phyloP scores from a whole-genome alignment of 1,140 invertebrate species.

The Planococcus citri region DNA sequence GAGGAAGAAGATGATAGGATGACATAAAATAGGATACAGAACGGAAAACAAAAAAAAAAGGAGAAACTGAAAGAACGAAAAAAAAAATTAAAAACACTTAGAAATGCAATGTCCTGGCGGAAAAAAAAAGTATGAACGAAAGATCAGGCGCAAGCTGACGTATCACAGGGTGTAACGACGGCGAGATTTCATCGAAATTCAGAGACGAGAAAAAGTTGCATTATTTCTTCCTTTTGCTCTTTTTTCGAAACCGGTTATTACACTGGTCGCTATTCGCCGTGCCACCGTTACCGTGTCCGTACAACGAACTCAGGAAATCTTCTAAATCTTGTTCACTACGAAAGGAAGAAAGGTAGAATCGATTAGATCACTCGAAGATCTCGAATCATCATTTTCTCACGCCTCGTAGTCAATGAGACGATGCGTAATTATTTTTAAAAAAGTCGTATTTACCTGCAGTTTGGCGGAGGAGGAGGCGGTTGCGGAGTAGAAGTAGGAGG shows the following conservation, averaged over 20 bases:
- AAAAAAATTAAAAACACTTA: neutral
- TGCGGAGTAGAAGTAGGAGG: conserved; percentile 32
- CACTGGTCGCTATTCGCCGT: neutral
- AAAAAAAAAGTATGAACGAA: neutral
- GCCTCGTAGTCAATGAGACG: no score
- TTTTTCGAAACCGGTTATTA: conserved; percentile 12
- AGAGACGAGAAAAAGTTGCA: no score
- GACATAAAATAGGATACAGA: no score
- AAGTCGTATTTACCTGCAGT: neutral
- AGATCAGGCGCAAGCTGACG: conserved; percentile 9
- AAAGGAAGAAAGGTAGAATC: conserved; percentile 28
- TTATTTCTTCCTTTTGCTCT: conserved; percentile 21
- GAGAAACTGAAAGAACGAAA: neutral
- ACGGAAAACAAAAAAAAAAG: neutral
- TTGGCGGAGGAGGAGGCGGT: conserved; percentile 21
- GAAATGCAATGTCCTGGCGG: conserved; percentile 4
- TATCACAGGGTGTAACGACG: conserved; percentile 15
- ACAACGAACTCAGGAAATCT: conserved; percentile 48
- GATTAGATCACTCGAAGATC: conserved; percentile 16
- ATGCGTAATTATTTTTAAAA: neutral
- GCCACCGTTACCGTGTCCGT: conserved; percentile 32
- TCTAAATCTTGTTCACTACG: conserved; percentile 47
- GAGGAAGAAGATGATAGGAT: no score
- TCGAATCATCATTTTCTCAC: conserved; percentile 22
- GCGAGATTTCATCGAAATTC: neutral